Base-by-base conservation (phyloP, 2,113 vertebrate species). In the Lepus americanus region DNA sequence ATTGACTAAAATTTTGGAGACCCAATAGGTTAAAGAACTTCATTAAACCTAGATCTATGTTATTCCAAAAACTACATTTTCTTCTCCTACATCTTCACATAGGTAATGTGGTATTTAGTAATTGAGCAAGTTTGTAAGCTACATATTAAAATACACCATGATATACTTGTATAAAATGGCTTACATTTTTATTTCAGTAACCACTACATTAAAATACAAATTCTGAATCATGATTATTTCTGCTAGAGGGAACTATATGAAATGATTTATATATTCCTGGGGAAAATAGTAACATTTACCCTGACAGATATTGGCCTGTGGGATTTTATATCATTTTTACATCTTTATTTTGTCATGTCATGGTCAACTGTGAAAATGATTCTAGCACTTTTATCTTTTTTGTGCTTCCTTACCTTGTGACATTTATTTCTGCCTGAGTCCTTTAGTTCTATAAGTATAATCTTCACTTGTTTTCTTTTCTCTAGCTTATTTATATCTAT, bases 161-260 rank as follows among this genome's bases (percentile, higher is more conserved):
- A 92, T 66, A 13, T 77, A 6, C 22, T 44, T 5, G 14, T 29
- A 23, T 69, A 39, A 90, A 94, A 77, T 64, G 33, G 2, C 29
- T 92, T 89, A 87, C 63, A 90, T 22, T 91, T 77, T 89, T 70
- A 94, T 94, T 51, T 72, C 78, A 84, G 33, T 90, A 73, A 22
- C 44, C 66, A 70, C 39, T 79, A 51, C 2, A 79, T 92, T 92
- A 86, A 82, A 93, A 79, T 23, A 91, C 51, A 29, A 90, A 94
- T 84, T 79, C 27, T 80, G 31, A 94, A 51, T 61, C 53, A 53
- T 77, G 76, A 59, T 44, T 73, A 70, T 59, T 89, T 53, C 19
- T 85, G 36, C 33, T 33, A 79, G 53, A 36, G 72, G 88, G 13
- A 70, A 6, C 22, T 81, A 25, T 69, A 93, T 79, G 79, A 81